phyloP scores from a whole-genome alignment of 2,888 invertebrate species.

The Tetragonisca angustula region DNA sequence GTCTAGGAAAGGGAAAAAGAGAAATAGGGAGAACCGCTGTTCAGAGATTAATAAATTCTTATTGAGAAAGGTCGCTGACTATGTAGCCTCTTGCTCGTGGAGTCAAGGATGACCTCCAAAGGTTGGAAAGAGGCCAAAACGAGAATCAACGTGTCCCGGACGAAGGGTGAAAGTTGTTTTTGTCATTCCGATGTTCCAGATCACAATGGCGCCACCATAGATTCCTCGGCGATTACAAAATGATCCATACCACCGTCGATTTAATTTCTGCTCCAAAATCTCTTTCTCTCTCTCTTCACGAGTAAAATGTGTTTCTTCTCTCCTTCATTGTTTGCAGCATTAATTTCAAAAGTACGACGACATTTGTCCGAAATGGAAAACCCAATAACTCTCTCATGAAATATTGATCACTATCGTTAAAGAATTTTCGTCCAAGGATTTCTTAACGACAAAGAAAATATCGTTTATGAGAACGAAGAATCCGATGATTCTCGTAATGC shows the following conservation, averaged over 20 bases:
- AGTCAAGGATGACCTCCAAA: constrained; percentile 25
- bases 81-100: constrained; percentile 16
- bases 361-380: no score
- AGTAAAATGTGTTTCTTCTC: no score
- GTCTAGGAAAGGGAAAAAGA: not conserved
- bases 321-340: no score
- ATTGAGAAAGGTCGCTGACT: constrained; percentile 58
- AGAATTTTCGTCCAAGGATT: no score
- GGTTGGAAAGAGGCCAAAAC: constrained; percentile 59
- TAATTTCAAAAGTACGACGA: no score
- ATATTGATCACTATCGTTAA: no score
- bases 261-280: not conserved
- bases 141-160: constrained; percentile 40
- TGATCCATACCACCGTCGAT: not conserved
- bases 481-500: no score
- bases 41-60: constrained; percentile 36
- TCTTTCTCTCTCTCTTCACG: no score
- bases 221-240: constrained; percentile 44
- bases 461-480: no score
- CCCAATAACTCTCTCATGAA: no score
- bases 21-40: constrained; percentile 25
- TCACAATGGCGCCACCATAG: constrained; percentile 34
- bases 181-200: constrained; percentile 49
- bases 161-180: constrained; percentile 60
- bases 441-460: no score